Conservation (phyloP, 1,140 invertebrate species). For the Drosophila busckii region DNA sequence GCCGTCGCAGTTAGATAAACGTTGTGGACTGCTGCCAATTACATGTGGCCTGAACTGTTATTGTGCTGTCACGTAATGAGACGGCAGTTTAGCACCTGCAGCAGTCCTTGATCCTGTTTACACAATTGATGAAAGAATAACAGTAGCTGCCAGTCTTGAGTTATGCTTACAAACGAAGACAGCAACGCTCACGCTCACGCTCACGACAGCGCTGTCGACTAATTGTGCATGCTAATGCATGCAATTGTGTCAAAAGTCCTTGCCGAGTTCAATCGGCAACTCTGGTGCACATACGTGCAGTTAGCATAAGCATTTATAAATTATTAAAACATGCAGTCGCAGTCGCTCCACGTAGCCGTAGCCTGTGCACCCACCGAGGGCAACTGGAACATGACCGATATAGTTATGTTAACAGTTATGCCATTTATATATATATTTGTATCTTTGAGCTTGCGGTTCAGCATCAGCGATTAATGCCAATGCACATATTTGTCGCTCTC, state of each 20-base stretch:
- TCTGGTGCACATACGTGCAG: slow-evolving; percentile 2
- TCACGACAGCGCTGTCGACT: slow-evolving; percentile 32
- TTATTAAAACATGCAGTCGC: slow-evolving; percentile 59
- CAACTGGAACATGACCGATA: slow-evolving; percentile 76
- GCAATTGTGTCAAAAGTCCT: slow-evolving; percentile 71
- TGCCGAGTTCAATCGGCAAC: slow-evolving; percentile 40
- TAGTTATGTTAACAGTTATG: slow-evolving; percentile 70
- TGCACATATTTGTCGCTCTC: slow-evolving; percentile 61
- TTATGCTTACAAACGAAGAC: slow-evolving; percentile 2
- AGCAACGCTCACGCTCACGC: slow-evolving; percentile 4
- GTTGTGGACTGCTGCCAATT: slow-evolving; percentile 38
- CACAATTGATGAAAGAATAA: slow-evolving; percentile 58
- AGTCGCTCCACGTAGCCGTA: slow-evolving; percentile 17
- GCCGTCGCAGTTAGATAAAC: slow-evolving; percentile 2
- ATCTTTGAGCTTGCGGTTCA: slow-evolving; percentile 32
- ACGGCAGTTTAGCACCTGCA: slow-evolving; percentile 66
- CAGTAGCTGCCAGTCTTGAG: slow-evolving; percentile 20
- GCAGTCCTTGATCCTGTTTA: slow-evolving; percentile 26
- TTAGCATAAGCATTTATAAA: slow-evolving; percentile 60
- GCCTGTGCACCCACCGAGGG: slow-evolving; percentile 14
- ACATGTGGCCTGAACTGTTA: slow-evolving; percentile 32
- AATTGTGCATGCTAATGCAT: slow-evolving; percentile 76
- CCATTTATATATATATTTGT: slow-evolving; percentile 11
- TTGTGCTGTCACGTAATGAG: slow-evolving; percentile 69
- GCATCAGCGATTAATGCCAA: slow-evolving; percentile 73